Base-by-base conservation (phyloP, 1,140 invertebrate genomes). In the Trichoplusia ni region DNA sequence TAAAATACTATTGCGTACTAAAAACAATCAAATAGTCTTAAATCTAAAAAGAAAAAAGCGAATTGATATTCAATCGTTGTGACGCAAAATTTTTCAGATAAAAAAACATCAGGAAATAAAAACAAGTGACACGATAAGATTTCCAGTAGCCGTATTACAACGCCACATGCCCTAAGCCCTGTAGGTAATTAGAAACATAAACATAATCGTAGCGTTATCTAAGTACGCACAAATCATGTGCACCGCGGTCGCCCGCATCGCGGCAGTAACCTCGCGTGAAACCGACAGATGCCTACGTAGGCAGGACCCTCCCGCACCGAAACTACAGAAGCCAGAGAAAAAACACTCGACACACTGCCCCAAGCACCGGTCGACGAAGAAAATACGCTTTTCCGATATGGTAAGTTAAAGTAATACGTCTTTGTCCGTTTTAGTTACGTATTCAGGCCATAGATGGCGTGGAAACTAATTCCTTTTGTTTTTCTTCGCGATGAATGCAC, bases 181-280 rank as follows among this genome's bases (percentile, higher is more conserved):
- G n/a, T n/a, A n/a, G 23, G 54, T 60, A 35, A 60, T 47, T 60
- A 58, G 38, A 44, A 44, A 44, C 13, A 56, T 56, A 58, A 42
- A 42, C 53, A 60, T 60, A 46, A 21, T 38, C 21, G 51, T 49
- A 49, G 61, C 62, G 58, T 75, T 79, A 74, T 76, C 71, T 76
- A 56, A 40, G 21, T 46, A 49, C 23, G 46, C 49, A 40, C 56
- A 40, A 65, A 64, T 58, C 58, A 78, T 81, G 77, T 79, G 73
- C 73, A 72, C 64, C 23, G 70, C 66, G 11, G 69, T 77, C 23
- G 69, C 73, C 40, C 73, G 71, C 23, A 69, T 72, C 64, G 73
- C 75, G 47, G 77, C 71, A 73, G 70, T 83, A 16, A 59, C 66
- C 13, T 67, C 77, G 68, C 74, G 70, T 47, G 81, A 75, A 71